These are phyloP conservation scores for Tamias sibiricus DNA, from an alignment of 2,113 vertebrate species.

Conservation along the genomic window DNA sequence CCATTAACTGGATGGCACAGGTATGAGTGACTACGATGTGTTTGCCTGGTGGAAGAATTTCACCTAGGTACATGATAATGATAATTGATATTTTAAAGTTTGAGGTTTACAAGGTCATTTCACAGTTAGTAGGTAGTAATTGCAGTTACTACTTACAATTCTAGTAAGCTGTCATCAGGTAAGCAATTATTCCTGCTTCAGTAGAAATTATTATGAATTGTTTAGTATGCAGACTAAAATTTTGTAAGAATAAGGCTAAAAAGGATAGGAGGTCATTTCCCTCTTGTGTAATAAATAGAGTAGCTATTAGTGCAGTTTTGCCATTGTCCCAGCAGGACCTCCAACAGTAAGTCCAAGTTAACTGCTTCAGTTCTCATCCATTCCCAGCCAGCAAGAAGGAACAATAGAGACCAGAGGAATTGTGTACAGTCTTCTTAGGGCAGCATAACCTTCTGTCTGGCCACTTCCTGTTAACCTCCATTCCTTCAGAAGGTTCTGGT, in stretches of 20 bases:
- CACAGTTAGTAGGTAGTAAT: not conserved
- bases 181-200: not conserved
- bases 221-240: not conserved
- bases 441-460: not conserved
- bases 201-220: not conserved
- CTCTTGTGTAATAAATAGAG: not conserved
- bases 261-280: not conserved
- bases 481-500: not conserved
- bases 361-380: not conserved
- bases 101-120: not conserved
- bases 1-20: not conserved
- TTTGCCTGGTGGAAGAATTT: not conserved
- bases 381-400: not conserved
- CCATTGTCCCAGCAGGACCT: not conserved
- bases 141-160: slow-evolving; percentile 2
- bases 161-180: not conserved
- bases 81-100: not conserved
- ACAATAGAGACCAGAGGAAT: not conserved
- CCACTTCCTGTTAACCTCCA: not conserved
- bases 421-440: not conserved
- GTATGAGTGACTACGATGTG: not conserved
- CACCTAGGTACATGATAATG: not conserved
- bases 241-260: not conserved
- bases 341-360: not conserved
- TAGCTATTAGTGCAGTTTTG: not conserved